phyloP scores from a whole-genome alignment of 2,797 vertebrate species.

The Vultur gryphus region DNA sequence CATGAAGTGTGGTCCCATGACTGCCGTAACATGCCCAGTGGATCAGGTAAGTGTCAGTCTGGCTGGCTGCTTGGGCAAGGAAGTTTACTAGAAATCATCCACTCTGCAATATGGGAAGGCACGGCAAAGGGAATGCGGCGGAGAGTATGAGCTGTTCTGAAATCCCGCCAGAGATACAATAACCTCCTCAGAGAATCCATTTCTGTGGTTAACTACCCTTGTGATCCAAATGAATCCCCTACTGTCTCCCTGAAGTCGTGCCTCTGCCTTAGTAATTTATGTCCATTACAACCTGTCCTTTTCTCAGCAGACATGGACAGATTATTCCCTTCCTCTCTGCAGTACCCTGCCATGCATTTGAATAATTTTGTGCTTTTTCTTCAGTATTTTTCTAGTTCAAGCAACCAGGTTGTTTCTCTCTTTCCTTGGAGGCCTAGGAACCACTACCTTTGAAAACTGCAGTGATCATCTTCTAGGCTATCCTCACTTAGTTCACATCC shows the following conservation, averaged over 20 bases:
- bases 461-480: background rate
- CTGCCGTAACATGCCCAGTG: background rate
- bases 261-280: background rate
- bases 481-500: background rate
- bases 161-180: slow-evolving; percentile 3
- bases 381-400: background rate
- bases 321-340: background rate
- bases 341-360: background rate
- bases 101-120: background rate
- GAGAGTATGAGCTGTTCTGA: background rate
- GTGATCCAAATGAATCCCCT: slow-evolving; percentile 7
- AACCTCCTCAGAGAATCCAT: background rate
- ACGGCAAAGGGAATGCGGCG: background rate
- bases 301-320: background rate
- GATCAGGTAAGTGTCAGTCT: background rate
- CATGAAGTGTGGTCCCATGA: rapidly evolving
- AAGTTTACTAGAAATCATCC: background rate
- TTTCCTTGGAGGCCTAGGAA: background rate
- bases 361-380: background rate
- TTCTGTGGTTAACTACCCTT: background rate
- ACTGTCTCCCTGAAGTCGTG: background rate
- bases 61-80: background rate
- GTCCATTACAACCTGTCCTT: background rate
- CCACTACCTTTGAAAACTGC: background rate
- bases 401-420: background rate